Evolutionary conservation across 1,140 invertebrate species (phyloP), one percentile per base, ranked within the genome.

Genomic region (Chironomus tepperi): DNA sequence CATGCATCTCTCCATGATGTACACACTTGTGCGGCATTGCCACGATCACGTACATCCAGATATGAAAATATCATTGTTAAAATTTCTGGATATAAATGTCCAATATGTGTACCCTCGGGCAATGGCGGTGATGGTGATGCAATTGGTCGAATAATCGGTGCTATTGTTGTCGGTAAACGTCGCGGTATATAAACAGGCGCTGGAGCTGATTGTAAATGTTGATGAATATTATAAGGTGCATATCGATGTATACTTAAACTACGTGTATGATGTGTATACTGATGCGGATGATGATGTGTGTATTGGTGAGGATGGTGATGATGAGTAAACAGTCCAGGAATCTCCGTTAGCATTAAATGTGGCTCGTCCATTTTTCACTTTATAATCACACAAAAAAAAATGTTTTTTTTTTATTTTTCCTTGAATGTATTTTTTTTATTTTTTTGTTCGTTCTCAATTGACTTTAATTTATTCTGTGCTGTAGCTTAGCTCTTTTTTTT

Each of bases 31-130:
- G 95, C 93, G 2, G 91, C 95, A 34, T 93, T 84, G 0, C 96
- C 94, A 81, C 94, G 89, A 84, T 97, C 95, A 78, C 89, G 84
- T 6, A 97, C 93, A 10, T 94, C 91, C 77, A 98, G 85, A 82
- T 95, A 91, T 77, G 92, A 88, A 81, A 98, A 98, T 79, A 98
- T 97, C 76, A 96, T 87, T 19, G 94, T 92, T 42, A 98, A 83
- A 75, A 98, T 89, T 81, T 98, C 95, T 2, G 96, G 95, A 83
- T 97, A 97, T 15, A 97, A 85, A 79, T 91, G 88, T 15, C 92
- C 93, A 76, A 97, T 92, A 83, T 95, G 93, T 72, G 91, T 92
- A 76, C 87, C 88, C 64, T 87, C 85, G 42, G 80, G 79, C 76
- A 78, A 78, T 43, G 79, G 77, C 24, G 80, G 78, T 75, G 79